Evolutionary conservation across 2,113 vertebrate genomes (phyloP).

Genomic region (Picathartes gymnocephalus): DNA sequence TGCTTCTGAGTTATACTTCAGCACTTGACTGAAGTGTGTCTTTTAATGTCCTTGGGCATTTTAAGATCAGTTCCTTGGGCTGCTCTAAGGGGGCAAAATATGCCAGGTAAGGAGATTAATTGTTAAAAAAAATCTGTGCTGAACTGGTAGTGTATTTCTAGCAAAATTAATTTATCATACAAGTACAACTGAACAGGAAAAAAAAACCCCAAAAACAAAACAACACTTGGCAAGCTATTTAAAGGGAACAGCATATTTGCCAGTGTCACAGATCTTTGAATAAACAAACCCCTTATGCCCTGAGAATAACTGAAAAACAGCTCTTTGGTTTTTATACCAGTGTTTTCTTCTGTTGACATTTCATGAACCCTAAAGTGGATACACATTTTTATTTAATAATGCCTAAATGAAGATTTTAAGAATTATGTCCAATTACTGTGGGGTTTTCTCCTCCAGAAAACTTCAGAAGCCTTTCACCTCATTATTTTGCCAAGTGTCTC

Average conservation of each 20-base stretch:
- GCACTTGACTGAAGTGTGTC: not conserved
- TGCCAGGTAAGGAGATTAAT: not conserved
- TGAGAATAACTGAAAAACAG: not conserved
- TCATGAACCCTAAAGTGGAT: not conserved
- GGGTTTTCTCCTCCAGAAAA: not conserved
- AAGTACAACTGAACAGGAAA: not conserved
- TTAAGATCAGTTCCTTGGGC: not conserved
- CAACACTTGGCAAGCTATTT: not conserved
- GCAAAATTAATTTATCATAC: not conserved
- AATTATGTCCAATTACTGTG: not conserved
- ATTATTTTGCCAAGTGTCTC: not conserved
- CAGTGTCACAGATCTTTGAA: not conserved
- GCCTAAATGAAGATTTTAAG: not conserved
- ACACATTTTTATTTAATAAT: not conserved
- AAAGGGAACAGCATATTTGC: not conserved
- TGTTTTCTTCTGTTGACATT: not conserved
- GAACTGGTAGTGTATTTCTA: not conserved
- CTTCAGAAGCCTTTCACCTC: not conserved
- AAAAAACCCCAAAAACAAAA: not conserved
- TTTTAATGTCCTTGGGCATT: not conserved
- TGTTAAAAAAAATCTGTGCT: not conserved
- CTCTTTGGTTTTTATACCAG: not conserved
- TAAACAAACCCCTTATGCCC: not conserved
- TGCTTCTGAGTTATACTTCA: not conserved
- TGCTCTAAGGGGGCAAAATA: not conserved